phyloP scores from a whole-genome alignment of 2,888 invertebrate species.

The Tipula confusa region DNA sequence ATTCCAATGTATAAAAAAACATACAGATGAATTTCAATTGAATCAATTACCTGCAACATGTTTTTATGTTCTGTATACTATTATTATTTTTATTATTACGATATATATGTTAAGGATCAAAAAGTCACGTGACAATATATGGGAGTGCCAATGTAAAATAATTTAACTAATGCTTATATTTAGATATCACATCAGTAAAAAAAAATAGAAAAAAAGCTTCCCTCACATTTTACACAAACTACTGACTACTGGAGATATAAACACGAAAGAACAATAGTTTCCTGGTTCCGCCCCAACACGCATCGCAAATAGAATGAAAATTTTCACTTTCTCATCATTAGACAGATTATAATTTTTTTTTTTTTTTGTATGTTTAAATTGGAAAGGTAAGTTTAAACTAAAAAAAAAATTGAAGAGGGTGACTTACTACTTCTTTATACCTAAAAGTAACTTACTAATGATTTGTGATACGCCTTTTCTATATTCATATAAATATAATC shows the following conservation, averaged over 20 bases:
- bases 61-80: not conserved
- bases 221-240: constrained; percentile 4
- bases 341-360: constrained; percentile 12
- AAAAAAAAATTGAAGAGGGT: not conserved
- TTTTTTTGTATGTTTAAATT: not conserved
- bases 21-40: not conserved
- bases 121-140: constrained; percentile 31
- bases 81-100: not conserved
- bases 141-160: constrained; percentile 28
- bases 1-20: no score
- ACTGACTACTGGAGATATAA: not conserved
- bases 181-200: constrained; percentile 15
- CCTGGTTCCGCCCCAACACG: constrained; percentile 34
- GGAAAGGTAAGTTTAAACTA: not conserved
- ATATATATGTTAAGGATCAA: constrained; percentile 27
- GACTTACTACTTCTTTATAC: constrained; percentile 13
- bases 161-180: constrained; percentile 25
- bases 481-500: not conserved
- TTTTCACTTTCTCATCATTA: constrained; percentile 20
- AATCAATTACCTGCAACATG: constrained; percentile 31
- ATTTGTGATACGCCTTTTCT: constrained; percentile 16
- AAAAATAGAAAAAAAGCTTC: not conserved
- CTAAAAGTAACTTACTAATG: not conserved
- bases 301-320: constrained; percentile 26
- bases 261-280: not conserved